A percentile compares a stretch with the other conserved stretches of the same genome.
Evolutionary conservation across 2,797 vertebrate species (phyloP).

Genomic region (Cottoperca gobio): DNA sequence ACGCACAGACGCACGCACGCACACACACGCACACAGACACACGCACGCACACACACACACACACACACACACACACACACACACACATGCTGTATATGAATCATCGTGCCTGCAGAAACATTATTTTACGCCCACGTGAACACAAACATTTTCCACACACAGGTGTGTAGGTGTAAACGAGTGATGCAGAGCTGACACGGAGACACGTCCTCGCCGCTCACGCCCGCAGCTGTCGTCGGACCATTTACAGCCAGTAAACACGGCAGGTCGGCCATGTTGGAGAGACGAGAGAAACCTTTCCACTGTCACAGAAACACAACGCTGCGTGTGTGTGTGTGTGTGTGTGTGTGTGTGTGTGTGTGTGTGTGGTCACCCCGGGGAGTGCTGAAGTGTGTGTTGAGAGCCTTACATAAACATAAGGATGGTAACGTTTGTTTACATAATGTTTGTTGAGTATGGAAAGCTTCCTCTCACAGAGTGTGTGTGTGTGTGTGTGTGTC

Average conservation of each 20-base stretch:
- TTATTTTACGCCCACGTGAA: conserved; percentile 20
- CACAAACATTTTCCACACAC: neutral
- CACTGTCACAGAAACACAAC: too few relatives aligned
- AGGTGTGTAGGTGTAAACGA: conserved; percentile 16
- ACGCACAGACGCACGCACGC: conserved; percentile 23
- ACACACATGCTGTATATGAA: conserved; percentile 25
- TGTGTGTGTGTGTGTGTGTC: neutral
- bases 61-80: neutral
- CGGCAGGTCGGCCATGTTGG: neutral
- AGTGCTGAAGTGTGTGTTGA: conserved; percentile 41
- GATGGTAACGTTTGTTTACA: conserved; percentile 50
- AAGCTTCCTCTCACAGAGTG: neutral
- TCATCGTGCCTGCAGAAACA: conserved; percentile 15
- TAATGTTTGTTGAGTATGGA: conserved; percentile 42
- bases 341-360: conserved; percentile 32
- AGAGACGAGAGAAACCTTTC: too few relatives aligned
- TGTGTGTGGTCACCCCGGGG: conserved; percentile 1
- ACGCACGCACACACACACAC: neutral
- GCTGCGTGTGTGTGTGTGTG: conserved; percentile 8
- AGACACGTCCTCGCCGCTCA: neutral
- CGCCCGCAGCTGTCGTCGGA: conserved; percentile 1
- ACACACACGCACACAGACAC: neutral
- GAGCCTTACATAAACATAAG: conserved; percentile 51
- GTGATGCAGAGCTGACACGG: neutral
- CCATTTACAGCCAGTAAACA: conserved; percentile 30